Evolutionary conservation across 2,797 vertebrate genomes (phyloP).

Genomic region (Clarias fuscus): DNA sequence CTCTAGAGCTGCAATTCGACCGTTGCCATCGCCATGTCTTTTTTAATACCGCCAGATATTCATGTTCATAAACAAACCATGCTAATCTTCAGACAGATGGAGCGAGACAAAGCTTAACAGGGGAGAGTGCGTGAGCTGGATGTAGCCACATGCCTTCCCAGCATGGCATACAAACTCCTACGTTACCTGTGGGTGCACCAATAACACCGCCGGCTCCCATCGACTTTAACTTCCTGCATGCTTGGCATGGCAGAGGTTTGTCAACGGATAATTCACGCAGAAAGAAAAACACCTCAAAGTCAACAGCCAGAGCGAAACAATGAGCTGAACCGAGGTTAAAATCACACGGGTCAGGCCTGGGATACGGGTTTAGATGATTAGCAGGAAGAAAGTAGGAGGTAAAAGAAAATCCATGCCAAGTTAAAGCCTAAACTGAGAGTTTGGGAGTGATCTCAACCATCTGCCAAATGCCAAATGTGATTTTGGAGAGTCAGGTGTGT

Average conservation of each 20-base stretch:
- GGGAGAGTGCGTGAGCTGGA: neutral
- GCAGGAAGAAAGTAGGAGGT: neutral
- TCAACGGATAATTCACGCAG: constrained; percentile 52
- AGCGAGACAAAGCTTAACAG: neutral
- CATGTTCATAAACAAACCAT: neutral
- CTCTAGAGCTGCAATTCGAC: neutral
- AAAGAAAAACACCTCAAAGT: constrained; percentile 52
- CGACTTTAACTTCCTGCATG: constrained; percentile 44
- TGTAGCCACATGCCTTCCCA: neutral
- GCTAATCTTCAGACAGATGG: neutral
- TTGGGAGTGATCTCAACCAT: neutral
- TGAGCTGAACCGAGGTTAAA: constrained; percentile 39
- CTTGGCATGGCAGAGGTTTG: constrained; percentile 44
- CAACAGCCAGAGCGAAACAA: constrained; percentile 42
- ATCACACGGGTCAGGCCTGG: constrained; percentile 34
- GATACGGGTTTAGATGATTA: constrained; percentile 39
- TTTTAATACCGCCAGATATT: neutral
- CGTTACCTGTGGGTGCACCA: neutral
- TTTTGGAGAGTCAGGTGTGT: neutral
- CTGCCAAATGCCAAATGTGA: neutral
- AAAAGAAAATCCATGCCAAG: neutral
- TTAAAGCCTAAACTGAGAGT: neutral
- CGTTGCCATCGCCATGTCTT: neutral
- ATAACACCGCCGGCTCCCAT: neutral
- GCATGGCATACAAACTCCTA: neutral